Base-by-base conservation (phyloP, 2,888 invertebrate genomes). In the Elegia similella region DNA sequence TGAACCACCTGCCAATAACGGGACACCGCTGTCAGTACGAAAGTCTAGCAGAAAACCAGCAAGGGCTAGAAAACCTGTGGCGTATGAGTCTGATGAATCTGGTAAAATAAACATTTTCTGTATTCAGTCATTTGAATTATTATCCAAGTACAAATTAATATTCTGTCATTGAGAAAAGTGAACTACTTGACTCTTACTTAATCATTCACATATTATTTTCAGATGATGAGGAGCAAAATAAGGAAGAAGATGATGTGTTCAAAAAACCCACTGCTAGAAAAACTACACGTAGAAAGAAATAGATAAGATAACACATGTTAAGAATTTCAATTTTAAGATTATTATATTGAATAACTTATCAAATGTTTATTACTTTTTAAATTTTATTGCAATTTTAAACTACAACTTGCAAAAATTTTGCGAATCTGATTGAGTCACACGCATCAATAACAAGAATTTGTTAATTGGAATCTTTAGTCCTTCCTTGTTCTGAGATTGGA, bases 181-280 rank as follows among this genome's bases (percentile, higher is more conserved):
- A n/a, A n/a, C n/a, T n/a, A n/a, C n/a, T n/a, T n/a, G n/a, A n/a
- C n/a, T n/a, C n/a, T n/a, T n/a, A n/a, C n/a, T n/a, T n/a, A n/a
- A n/a, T n/a, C n/a, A n/a, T n/a, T n/a, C n/a, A n/a, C n/a, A 12
- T 38, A 34, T 12, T 65, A 58, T 50, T 80, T 81, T 50, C 72
- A 91, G 91, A 88, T 56, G 85, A 86, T 56, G 91, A 91, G 50
- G 88, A 86, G 29, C 78, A 82, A 59, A 75, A 80, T 59, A 82
- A 84, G 59, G 75, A 78, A 0, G 75, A 78, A 12, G 86, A 87
- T 12, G 84, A 88, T 46, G 83, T 90, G 5, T 92, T 92, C 64
- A 92, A 92, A 68, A 92, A 91, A 70, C 92, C 92, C 0, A 59
- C 81, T 0, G 73, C 77, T 17, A 81, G 85, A 61, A 90, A 84